Evolutionary conservation across 2,888 invertebrate species (phyloP).

Genomic region (Dyspetes luteomarginatus): DNA sequence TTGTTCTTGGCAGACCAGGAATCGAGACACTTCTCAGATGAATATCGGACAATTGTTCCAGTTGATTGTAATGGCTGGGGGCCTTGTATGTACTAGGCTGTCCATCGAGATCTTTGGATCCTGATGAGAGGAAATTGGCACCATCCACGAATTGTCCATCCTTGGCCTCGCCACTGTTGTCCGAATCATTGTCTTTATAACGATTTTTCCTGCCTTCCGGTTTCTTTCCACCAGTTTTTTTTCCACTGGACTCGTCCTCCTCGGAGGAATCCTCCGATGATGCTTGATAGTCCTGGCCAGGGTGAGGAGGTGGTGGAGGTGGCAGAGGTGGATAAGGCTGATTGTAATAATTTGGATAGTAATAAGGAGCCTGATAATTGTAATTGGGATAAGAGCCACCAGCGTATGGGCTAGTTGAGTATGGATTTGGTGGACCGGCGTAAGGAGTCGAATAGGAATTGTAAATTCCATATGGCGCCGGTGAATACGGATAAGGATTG

Average conservation of each 20-base stretch:
- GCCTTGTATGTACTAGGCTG: conserved; percentile 76
- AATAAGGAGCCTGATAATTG: conserved; percentile 76
- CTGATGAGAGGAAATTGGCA: conserved; percentile 75
- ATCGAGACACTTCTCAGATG: conserved; percentile 63
- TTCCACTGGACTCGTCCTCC: conserved; percentile 50
- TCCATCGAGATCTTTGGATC: conserved; percentile 76
- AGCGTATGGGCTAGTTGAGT: conserved; percentile 63
- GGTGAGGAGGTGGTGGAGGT: conserved; percentile 66
- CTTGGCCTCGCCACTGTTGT: conserved; percentile 59
- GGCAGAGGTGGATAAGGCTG: conserved; percentile 72
- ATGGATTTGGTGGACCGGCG: conserved; percentile 57
- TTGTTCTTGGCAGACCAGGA: conserved; percentile 68
- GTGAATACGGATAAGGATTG: conserved; percentile 63
- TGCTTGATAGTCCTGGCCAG: conserved; percentile 27
- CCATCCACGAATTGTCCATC: conserved; percentile 76
- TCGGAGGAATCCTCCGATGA: conserved; percentile 28
- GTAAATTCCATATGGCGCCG: conserved; percentile 61
- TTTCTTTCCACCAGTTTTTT: conserved; percentile 65
- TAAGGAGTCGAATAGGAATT: conserved; percentile 66
- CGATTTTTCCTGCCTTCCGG: conserved; percentile 68
- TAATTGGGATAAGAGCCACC: conserved; percentile 74
- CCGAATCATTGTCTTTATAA: conserved; percentile 58
- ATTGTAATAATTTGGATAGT: conserved; percentile 76
- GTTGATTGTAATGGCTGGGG: conserved; percentile 73
- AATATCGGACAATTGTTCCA: conserved; percentile 71